These are phyloP conservation scores for Anthoscopus minutus DNA, from an alignment of 2,113 vertebrate genomes.

Conservation along the genomic window DNA sequence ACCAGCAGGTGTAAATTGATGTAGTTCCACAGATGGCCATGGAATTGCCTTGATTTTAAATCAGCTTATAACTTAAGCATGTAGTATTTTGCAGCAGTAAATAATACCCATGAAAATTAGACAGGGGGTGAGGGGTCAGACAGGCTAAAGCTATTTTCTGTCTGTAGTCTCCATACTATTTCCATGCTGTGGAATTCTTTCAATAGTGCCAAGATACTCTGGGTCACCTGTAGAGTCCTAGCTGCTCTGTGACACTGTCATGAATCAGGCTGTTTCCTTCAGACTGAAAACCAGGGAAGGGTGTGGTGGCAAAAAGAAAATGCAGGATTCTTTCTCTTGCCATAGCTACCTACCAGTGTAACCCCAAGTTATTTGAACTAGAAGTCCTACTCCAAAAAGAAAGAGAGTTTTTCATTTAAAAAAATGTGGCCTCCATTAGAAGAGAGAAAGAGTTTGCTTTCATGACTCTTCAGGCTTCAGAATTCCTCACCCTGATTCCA, in stretches of 20 bases:
- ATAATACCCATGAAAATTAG: not conserved
- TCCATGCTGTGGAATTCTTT: not conserved
- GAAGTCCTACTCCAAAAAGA: not conserved
- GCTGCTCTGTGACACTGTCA: not conserved
- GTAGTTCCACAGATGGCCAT: not conserved
- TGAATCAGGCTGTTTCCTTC: not conserved
- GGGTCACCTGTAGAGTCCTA: not conserved
- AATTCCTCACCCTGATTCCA: not conserved
- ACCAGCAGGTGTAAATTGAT: not conserved
- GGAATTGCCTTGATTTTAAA: slow-evolving; percentile 10
- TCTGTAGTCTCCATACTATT: not conserved
- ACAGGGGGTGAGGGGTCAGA: not conserved
- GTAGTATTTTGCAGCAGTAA: not conserved
- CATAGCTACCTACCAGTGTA: not conserved
- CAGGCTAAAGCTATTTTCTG: not conserved
- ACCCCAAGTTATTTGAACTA: not conserved
- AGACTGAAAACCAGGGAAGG: not conserved
- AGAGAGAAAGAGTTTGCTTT: not conserved
- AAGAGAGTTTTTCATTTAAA: not conserved
- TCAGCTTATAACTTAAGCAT: not conserved
- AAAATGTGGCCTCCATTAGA: not conserved
- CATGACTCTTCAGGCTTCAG: not conserved
- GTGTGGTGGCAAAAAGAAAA: not conserved
- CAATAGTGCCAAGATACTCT: not conserved
- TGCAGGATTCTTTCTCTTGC: not conserved